A percentile compares a stretch with the other conserved stretches of the same genome.
Evolutionary conservation across 2,888 invertebrate genomes (phyloP).

Genomic region (Agrochola lota): DNA sequence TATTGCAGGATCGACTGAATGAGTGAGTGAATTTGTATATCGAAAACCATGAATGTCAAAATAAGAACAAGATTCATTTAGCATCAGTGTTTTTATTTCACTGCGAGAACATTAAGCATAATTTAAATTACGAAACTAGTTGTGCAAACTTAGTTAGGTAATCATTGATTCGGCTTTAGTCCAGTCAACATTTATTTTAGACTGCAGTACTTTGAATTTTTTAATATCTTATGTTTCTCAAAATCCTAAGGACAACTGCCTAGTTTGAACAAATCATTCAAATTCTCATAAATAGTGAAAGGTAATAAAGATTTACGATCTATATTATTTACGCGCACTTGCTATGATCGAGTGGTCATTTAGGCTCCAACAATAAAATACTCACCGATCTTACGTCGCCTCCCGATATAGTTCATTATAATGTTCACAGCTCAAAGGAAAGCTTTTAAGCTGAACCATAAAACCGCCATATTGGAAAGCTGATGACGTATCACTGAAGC

Average conservation of each 20-base stretch:
- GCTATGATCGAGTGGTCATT: constrained; percentile 10
- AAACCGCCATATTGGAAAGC: constrained; percentile 12
- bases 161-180: no score
- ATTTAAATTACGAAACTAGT: no score
- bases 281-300: not conserved
- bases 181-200: not conserved
- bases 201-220: not conserved
- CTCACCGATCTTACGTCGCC: not conserved
- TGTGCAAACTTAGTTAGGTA: no score
- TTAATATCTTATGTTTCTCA: not conserved
- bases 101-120: no score
- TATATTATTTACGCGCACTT: constrained; percentile 11
- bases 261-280: not conserved
- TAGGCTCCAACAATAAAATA: constrained; percentile 3
- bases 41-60: not conserved
- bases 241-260: not conserved
- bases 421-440: not conserved
- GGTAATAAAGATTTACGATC: not conserved
- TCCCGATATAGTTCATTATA: not conserved
- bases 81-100: not conserved
- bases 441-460: not conserved
- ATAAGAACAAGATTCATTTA: not conserved
- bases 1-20: no score
- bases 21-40: not conserved
- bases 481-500: not conserved